These are phyloP conservation scores for Dicycla oo DNA, from an alignment of 2,888 invertebrate species.

Conservation along the genomic window DNA sequence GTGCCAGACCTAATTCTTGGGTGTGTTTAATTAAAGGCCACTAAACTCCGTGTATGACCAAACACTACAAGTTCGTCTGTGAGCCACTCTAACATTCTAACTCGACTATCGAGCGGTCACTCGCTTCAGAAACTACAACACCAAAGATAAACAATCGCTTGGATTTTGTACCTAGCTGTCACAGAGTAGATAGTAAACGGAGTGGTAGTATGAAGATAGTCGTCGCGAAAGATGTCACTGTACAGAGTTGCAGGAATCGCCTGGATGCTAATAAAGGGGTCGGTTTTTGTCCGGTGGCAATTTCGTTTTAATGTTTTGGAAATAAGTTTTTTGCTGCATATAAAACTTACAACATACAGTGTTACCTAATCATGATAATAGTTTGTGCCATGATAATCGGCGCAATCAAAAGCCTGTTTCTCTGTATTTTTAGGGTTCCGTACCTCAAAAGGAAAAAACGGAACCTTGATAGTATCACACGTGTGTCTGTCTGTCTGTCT, in stretches of 20 bases:
- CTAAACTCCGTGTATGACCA: conserved; percentile 38
- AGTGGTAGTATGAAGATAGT: not conserved
- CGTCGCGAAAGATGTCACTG: too few relatives aligned
- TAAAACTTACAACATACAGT: not conserved
- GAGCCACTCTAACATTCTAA: conserved; percentile 52
- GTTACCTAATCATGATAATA: not conserved
- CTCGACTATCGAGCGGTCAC: conserved; percentile 54
- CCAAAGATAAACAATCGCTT: conserved; percentile 55
- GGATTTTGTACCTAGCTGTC: conserved; percentile 39
- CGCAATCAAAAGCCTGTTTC: not conserved
- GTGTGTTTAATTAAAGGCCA: conserved; percentile 22
- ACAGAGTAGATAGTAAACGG: conserved; percentile 12
- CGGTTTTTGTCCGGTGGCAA: not conserved
- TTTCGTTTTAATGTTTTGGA: not conserved
- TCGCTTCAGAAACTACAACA: conserved; percentile 50
- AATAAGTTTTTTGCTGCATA: not conserved
- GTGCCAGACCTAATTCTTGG: not conserved
- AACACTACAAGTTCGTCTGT: conserved; percentile 33
- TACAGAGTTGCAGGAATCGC: not conserved
- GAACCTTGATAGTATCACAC: too few relatives aligned
- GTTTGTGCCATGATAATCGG: not conserved
- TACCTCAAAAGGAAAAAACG: too few relatives aligned
- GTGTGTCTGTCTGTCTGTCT: too few relatives aligned
- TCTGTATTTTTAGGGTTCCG: too few relatives aligned
- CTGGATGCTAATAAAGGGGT: not conserved